Percentiles rank a stretch among this genome's conserved stretches.
These are phyloP conservation scores for Tupaia tana DNA, from an alignment of 2,113 vertebrate species.

Conservation along the genomic window DNA sequence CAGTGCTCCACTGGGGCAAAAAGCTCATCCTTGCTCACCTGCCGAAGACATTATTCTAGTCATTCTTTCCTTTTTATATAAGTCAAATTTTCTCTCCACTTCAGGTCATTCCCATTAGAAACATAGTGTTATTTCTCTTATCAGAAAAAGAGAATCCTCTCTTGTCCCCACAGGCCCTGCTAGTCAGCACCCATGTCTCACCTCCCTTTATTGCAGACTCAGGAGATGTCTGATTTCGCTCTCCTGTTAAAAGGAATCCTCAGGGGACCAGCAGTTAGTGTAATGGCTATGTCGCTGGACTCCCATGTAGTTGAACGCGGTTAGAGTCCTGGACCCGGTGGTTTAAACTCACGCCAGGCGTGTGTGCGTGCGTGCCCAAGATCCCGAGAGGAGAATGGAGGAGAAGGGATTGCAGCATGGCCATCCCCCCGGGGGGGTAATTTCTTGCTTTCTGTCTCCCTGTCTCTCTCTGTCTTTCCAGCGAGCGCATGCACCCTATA, in stretches of 20 bases:
- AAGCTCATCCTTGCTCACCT: background rate
- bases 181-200: background rate
- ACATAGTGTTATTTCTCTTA: background rate
- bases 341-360: too few species aligned
- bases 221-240: background rate
- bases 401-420: too few species aligned
- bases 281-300: too few species aligned
- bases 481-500: too few species aligned
- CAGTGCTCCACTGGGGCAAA: background rate
- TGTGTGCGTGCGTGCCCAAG: too few species aligned
- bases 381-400: too few species aligned
- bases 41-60: background rate
- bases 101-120: background rate
- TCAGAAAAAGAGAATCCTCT: background rate
- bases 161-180: background rate
- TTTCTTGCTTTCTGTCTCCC: too few species aligned
- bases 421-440: too few species aligned
- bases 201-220: background rate
- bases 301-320: too few species aligned
- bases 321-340: too few species aligned
- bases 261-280: too few species aligned
- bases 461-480: too few species aligned
- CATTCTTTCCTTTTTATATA: background rate
- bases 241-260: background rate
- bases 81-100: background rate